Evolutionary conservation across 2,888 invertebrate genomes (phyloP).

Genomic region (Coelogynopora nodosa): DNA sequence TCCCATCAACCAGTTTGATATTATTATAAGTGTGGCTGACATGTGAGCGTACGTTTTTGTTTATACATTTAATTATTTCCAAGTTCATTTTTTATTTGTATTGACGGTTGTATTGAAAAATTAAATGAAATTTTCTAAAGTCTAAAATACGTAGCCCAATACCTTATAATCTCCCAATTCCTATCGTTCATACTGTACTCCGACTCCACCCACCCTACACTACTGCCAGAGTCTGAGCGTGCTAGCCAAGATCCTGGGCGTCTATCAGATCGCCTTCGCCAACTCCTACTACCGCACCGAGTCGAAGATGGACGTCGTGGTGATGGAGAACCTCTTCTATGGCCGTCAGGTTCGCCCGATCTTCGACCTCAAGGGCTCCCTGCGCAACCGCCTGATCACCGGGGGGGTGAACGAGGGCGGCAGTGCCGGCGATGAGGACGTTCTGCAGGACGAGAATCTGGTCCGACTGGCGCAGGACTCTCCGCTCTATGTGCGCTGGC

Average conservation of each 20-base stretch:
- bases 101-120: too few relatives aligned
- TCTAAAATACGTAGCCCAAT: too few relatives aligned
- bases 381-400: constrained; percentile 34
- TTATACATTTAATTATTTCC: too few relatives aligned
- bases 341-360: constrained; percentile 35
- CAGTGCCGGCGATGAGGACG: constrained; percentile 35
- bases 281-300: constrained; percentile 27
- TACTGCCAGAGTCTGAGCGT: constrained; percentile 21
- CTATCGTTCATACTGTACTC: too few relatives aligned
- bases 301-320: constrained; percentile 36
- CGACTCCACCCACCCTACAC: too few relatives aligned
- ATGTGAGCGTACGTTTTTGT: too few relatives aligned
- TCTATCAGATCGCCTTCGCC: constrained; percentile 36
- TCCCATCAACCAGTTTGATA: too few relatives aligned
- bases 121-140: too few relatives aligned
- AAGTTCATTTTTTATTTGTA: too few relatives aligned
- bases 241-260: constrained; percentile 43
- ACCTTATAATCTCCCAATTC: too few relatives aligned
- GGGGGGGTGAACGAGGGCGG: background rate
- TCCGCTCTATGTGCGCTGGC: constrained; percentile 53
- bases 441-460: constrained; percentile 45
- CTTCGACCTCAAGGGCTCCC: constrained; percentile 44
- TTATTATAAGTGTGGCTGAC: too few relatives aligned
- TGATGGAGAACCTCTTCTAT: constrained; percentile 45
- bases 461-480: constrained; percentile 29